phyloP scores from a whole-genome alignment of 2,888 invertebrate genomes.

The Callyntrura guangdongensis region DNA sequence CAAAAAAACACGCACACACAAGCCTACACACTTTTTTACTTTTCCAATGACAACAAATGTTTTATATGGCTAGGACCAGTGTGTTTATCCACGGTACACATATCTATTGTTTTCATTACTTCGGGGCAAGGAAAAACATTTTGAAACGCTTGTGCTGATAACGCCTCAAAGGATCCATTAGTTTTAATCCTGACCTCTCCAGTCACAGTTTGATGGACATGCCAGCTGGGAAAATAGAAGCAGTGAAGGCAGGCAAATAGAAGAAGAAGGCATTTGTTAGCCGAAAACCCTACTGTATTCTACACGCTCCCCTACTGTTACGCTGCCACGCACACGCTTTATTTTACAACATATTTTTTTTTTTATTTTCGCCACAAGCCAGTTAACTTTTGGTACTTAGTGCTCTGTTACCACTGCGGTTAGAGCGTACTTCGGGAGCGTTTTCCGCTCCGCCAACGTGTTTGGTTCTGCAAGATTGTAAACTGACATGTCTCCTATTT shows the following conservation, averaged over 20 bases:
- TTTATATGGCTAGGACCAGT: not conserved
- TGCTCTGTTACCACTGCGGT: not conserved
- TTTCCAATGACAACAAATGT: not conserved
- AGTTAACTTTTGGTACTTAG: conserved; percentile 36
- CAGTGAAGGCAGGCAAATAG: not conserved
- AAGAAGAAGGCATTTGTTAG: too few relatives aligned
- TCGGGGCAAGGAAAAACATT: not conserved
- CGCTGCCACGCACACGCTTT: not conserved
- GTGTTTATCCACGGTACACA: not conserved
- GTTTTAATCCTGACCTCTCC: conserved; percentile 53
- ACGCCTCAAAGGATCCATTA: conserved; percentile 57
- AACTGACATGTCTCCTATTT: conserved; percentile 34
- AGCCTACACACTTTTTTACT: not conserved
- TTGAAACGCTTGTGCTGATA: conserved; percentile 16
- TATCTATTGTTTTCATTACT: not conserved
- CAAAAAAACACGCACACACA: not conserved
- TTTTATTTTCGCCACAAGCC: conserved; percentile 18
- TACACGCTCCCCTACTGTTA: not conserved
- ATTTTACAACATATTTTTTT: not conserved
- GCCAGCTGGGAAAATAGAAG: conserved; percentile 21
- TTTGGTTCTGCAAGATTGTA: conserved; percentile 1
- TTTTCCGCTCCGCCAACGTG: not conserved
- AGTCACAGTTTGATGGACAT: conserved; percentile 53
- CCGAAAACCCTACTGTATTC: too few relatives aligned
- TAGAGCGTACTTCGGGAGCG: too few relatives aligned